Evolutionary conservation across 2,888 invertebrate genomes (phyloP).

Genomic region (Drosophila borealis): DNA sequence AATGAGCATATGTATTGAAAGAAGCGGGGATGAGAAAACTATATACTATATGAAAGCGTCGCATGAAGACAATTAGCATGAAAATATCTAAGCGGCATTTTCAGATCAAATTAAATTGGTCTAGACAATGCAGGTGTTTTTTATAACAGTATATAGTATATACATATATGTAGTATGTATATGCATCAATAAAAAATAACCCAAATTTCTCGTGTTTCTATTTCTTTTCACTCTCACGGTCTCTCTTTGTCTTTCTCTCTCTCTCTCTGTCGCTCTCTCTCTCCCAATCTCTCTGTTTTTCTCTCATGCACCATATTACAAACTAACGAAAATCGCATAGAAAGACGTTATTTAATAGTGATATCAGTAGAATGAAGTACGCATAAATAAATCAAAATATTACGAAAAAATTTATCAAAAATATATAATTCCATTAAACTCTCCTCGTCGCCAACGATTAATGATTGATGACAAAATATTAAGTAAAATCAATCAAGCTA

Average conservation of each 20-base stretch:
- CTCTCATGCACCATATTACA: no score
- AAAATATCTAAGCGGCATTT: conserved; percentile 15
- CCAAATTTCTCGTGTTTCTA: no score
- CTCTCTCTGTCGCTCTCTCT: no score
- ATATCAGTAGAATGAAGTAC: neutral
- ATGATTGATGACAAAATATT: conserved; percentile 61
- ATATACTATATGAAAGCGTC: conserved; percentile 15
- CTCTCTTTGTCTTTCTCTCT: no score
- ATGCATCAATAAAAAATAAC: neutral
- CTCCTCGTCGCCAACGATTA: neutral
- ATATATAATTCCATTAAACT: conserved; percentile 13
- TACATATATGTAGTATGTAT: neutral
- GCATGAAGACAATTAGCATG: conserved; percentile 42
- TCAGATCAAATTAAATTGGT: conserved; percentile 18
- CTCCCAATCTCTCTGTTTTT: no score
- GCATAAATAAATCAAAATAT: neutral
- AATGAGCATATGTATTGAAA: conserved; percentile 15
- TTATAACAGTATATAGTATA: neutral
- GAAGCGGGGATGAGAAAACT: conserved; percentile 1
- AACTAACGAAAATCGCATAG: no score
- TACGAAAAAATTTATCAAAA: conserved; percentile 7
- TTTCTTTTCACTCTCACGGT: no score
- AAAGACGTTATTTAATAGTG: no score
- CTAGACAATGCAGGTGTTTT: conserved; percentile 8
- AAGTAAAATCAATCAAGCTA: conserved; percentile 66